Evolutionary conservation across 2,888 invertebrate genomes (phyloP).

Genomic region (Eubasilissa splendida): DNA sequence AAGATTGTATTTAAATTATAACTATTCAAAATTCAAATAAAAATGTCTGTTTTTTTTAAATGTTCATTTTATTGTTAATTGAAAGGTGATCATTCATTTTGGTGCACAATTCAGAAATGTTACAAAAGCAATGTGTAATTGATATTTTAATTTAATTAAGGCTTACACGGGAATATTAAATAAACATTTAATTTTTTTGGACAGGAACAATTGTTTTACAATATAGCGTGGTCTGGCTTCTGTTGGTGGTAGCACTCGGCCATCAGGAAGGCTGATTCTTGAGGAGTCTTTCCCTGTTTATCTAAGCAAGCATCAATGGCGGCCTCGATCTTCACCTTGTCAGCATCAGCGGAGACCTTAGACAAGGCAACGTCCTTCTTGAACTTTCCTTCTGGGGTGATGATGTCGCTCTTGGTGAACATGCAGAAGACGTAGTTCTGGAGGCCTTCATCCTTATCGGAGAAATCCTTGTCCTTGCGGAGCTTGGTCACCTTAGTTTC

Average conservation of each 20-base stretch:
- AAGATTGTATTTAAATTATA: no score
- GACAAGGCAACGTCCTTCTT: not conserved
- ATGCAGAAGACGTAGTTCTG: conserved; percentile 2
- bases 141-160: no score
- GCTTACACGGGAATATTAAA: no score
- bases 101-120: no score
- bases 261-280: not conserved
- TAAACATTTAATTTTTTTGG: no score
- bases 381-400: not conserved
- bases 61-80: no score
- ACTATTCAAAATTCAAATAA: no score
- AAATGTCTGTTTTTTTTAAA: no score
- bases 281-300: not conserved
- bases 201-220: no score
- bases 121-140: no score
- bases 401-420: not conserved
- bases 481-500: not conserved
- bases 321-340: not conserved
- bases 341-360: not conserved
- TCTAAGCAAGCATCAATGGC: not conserved
- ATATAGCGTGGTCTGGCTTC: not conserved
- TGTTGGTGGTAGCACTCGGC: not conserved
- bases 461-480: conserved; percentile 1
- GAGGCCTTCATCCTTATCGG: not conserved
- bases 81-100: no score